Evolutionary conservation across 64 coral and sea anemone genomes (phyloP).

Genomic region (Montipora capricornis): DNA sequence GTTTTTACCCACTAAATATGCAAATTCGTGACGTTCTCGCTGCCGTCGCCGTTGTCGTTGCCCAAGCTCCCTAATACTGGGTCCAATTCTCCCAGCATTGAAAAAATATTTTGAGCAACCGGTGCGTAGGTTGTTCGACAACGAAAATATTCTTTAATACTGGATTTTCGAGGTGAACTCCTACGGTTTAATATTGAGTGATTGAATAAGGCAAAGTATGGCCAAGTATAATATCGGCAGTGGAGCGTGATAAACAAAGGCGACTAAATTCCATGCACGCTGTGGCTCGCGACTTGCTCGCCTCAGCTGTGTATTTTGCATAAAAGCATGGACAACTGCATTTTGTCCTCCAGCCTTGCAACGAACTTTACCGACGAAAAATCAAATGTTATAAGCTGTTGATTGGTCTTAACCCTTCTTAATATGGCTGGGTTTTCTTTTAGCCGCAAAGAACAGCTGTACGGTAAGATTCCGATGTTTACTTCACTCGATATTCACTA

Average conservation of each 20-base stretch:
- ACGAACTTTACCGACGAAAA: neutral
- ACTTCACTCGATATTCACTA: no score
- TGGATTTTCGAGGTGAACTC: neutral
- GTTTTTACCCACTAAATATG: no score
- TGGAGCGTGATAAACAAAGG: slow-evolving; percentile 8
- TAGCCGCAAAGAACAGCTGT: slow-evolving; percentile 32
- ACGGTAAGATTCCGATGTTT: neutral
- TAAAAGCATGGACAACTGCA: no score
- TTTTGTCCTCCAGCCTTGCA: neutral
- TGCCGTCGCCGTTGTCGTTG: no score
- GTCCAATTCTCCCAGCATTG: neutral
- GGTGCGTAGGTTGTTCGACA: no score
- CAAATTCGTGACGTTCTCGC: no score
- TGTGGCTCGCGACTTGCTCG: neutral
- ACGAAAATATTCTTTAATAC: neutral
- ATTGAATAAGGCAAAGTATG: neutral
- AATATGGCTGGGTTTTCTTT: slow-evolving; percentile 17
- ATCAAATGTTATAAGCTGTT: neutral
- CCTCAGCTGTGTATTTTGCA: neutral
- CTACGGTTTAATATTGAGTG: neutral
- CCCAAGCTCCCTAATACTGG: neutral
- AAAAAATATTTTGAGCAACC: no score
- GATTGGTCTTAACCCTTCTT: neutral
- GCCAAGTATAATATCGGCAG: neutral
- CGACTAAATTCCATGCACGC: neutral